Evolutionary conservation across 1,140 invertebrate species (phyloP).

Genomic region (Acromyrmex charruanus): DNA sequence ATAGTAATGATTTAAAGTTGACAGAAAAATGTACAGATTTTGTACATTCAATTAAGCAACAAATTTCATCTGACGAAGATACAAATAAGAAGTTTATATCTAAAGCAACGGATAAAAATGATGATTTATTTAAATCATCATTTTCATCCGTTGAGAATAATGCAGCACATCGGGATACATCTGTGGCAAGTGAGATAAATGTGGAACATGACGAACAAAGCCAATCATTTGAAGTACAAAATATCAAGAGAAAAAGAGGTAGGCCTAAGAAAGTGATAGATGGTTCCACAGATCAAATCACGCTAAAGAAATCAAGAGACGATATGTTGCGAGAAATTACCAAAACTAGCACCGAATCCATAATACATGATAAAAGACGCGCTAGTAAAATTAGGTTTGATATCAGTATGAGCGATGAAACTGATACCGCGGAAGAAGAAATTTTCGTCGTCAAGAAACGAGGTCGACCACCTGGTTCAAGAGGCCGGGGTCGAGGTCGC

Average conservation of each 20-base stretch:
- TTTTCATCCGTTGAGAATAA: neutral
- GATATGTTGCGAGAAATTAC: neutral
- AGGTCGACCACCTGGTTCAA: constrained; percentile 15
- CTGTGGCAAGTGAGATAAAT: neutral
- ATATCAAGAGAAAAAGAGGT: constrained; percentile 63
- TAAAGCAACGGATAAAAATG: neutral
- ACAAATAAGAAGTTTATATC: neutral
- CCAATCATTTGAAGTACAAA: neutral
- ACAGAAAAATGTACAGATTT: neutral
- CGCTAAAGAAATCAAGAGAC: neutral
- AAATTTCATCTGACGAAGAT: neutral
- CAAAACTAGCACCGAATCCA: constrained; percentile 12
- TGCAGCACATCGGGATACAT: neutral
- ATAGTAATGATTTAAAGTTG: neutral
- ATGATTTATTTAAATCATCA: neutral
- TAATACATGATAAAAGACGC: constrained; percentile 10
- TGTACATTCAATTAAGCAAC: neutral
- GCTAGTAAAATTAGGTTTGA: constrained; percentile 37
- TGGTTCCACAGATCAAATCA: neutral
- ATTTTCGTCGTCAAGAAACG: neutral
- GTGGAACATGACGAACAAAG: constrained; percentile 16
- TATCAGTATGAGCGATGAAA: constrained; percentile 43
- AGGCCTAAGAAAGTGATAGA: constrained; percentile 63
- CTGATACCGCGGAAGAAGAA: constrained; percentile 15
- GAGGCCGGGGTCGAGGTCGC: constrained; percentile 25